Percentiles rank a stretch among this genome's conserved stretches.
Evolutionary conservation across 2,888 invertebrate genomes (phyloP).

Genomic region (Lasioglossum pauxillum): DNA sequence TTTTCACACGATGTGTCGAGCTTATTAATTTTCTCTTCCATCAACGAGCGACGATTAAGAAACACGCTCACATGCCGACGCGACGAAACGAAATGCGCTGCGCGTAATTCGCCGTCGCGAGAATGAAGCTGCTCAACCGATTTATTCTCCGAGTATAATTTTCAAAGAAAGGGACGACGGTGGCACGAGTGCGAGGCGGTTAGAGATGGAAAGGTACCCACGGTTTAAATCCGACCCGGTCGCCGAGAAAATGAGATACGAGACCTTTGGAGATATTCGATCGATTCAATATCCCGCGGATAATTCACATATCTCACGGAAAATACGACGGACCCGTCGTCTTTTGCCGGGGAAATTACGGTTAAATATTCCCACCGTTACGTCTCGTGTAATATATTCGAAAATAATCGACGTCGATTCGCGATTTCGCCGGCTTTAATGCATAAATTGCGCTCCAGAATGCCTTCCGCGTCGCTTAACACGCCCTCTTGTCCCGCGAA

Average conservation of each 20-base stretch:
- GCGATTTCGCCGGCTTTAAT: slow-evolving; percentile 18
- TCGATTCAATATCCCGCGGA: slow-evolving; percentile 57
- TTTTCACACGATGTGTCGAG: slow-evolving; percentile 32
- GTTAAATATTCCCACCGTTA: slow-evolving; percentile 43
- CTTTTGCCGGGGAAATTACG: slow-evolving; percentile 32
- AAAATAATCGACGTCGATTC: slow-evolving; percentile 21
- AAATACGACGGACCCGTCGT: slow-evolving; percentile 31
- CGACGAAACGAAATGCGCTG: neutral
- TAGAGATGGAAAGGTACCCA: neutral
- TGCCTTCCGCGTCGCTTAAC: slow-evolving; percentile 16
- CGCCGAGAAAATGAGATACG: slow-evolving; percentile 37
- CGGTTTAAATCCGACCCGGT: slow-evolving; percentile 31
- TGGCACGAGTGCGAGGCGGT: neutral
- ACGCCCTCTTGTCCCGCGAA: slow-evolving; percentile 8
- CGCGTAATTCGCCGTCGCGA: slow-evolving; percentile 23
- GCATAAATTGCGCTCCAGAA: slow-evolving; percentile 29
- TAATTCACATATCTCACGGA: slow-evolving; percentile 46
- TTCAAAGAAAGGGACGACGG: slow-evolving; percentile 5
- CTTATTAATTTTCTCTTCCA: slow-evolving; percentile 56
- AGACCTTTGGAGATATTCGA: slow-evolving; percentile 34
- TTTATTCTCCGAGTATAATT: slow-evolving; percentile 26
- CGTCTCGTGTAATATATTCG: slow-evolving; percentile 11
- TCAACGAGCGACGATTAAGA: slow-evolving; percentile 29
- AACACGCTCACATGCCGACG: slow-evolving; percentile 6
- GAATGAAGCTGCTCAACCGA: slow-evolving; percentile 5